These are phyloP conservation scores for Xestia c-nigrum DNA, from an alignment of 2,888 invertebrate genomes.

Conservation along the genomic window DNA sequence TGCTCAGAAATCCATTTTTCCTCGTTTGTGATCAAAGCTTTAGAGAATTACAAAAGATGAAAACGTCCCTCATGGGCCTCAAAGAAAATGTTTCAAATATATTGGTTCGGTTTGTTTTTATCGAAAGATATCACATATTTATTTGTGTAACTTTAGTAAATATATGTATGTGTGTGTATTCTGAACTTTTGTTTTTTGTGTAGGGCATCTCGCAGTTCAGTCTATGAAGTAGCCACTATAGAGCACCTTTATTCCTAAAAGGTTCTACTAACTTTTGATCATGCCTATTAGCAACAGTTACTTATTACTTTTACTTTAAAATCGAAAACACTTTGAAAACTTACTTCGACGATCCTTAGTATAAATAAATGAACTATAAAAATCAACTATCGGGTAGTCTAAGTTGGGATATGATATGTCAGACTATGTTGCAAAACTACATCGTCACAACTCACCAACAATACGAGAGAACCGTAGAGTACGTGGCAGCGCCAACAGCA, in stretches of 20 bases:
- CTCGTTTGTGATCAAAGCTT: conserved; percentile 1
- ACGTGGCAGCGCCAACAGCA: too few species aligned
- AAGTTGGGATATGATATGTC: too few species aligned
- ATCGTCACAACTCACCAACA: too few species aligned
- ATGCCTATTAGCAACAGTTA: background rate
- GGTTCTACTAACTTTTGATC: background rate
- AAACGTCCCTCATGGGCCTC: background rate
- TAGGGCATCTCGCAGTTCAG: too few species aligned
- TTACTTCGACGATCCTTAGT: too few species aligned
- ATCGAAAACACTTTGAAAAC: background rate
- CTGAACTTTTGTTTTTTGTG: too few species aligned
- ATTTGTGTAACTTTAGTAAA: background rate
- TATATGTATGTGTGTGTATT: too few species aligned
- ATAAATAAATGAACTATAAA: too few species aligned
- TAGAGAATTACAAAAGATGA: background rate
- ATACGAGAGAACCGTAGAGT: too few species aligned
- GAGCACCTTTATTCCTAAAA: conserved; percentile 2
- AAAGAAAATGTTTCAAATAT: conserved; percentile 9
- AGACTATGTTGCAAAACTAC: too few species aligned
- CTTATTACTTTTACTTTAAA: background rate
- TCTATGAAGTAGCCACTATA: background rate
- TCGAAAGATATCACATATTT: conserved; percentile 3
- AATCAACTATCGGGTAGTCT: too few species aligned
- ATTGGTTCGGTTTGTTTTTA: background rate
- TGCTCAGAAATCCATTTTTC: background rate